Base-by-base conservation (phyloP, 2,113 vertebrate species). In the Festucalex cinctus region DNA sequence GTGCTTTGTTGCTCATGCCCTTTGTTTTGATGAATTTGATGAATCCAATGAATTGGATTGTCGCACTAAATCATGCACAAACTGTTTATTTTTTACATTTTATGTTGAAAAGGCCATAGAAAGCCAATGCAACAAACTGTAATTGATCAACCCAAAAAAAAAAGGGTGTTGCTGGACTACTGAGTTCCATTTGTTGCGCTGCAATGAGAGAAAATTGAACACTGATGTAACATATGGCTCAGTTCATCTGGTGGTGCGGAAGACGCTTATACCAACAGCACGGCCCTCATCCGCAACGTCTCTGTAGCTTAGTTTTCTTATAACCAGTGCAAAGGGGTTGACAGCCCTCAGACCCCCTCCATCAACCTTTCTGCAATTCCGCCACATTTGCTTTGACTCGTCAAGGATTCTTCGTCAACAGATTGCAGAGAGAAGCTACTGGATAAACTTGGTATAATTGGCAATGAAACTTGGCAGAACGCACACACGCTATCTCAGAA, bases 401-500 rank as follows among this genome's bases (percentile, higher is more conserved):
- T 83, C 82, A 74, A 43, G 76, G 78, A 62, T 68, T 81, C 77
- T 83, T 81, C 85, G 82, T 84, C 83, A 81, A 86, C 85, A 88
- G 80, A 85, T 87, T 85, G 86, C n/a, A n/a, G 78, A 64, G 73
- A 71, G 71, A 85, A 84, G 83, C 77, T 87, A 77, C 74, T 54
- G 81, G 83, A 84, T 85, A 87, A 88, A 89, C 85, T 83, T 48
- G 16, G 69, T 62, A 83, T 86, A 87, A 86, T 83, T 85, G 80
- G 80, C 89, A 87, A 87, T 85, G 74, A 83, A 88, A 83, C 70
- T 81, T 82, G 78, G 75, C 84, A 83, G 79, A 48, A 67, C 39
- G n/a, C 39, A 69, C 51, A 66, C 75, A 66, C 66, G 26, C 20
- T 41, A 26, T 24, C 61, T 63, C 48, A 48, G 44, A 58, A 35